Conservation (phyloP, 64 coral and sea anemone genomes). For the Catalaphyllia jardinei region DNA sequence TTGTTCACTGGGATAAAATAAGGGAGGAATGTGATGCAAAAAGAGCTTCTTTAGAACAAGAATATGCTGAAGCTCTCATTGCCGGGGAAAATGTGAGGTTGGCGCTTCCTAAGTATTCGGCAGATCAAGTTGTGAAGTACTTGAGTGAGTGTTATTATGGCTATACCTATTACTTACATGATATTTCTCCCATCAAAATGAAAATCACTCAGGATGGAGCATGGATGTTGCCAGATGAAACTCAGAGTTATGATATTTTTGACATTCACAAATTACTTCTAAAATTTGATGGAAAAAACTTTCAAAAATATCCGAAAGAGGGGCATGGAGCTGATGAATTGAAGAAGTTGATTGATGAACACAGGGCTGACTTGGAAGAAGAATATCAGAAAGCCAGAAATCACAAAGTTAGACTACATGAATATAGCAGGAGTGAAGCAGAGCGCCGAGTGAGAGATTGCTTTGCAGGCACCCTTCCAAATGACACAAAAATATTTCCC, state of each 20-base stretch:
- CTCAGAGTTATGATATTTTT: background rate
- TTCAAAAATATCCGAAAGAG: background rate
- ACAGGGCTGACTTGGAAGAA: too few relatives aligned
- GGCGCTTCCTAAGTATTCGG: background rate
- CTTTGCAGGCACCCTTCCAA: background rate
- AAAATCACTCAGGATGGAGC: too few relatives aligned
- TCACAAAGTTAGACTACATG: background rate
- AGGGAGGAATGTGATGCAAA: background rate
- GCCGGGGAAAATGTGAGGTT: too few relatives aligned
- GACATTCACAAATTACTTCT: background rate
- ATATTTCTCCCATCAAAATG: too few relatives aligned
- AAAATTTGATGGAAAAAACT: background rate
- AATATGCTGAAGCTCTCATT: background rate
- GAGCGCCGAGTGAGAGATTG: constrained; percentile 1
- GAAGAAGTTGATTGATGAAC: background rate
- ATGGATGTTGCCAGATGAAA: background rate
- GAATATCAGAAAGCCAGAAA: background rate
- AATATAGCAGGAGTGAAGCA: background rate
- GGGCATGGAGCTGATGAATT: background rate
- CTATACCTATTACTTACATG: too few relatives aligned
- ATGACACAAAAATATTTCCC: background rate
- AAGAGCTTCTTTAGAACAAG: background rate
- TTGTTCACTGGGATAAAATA: background rate
- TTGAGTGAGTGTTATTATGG: background rate
- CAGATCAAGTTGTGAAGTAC: background rate